phyloP scores from a whole-genome alignment of 2,113 vertebrate species.

The Micromys minutus region DNA sequence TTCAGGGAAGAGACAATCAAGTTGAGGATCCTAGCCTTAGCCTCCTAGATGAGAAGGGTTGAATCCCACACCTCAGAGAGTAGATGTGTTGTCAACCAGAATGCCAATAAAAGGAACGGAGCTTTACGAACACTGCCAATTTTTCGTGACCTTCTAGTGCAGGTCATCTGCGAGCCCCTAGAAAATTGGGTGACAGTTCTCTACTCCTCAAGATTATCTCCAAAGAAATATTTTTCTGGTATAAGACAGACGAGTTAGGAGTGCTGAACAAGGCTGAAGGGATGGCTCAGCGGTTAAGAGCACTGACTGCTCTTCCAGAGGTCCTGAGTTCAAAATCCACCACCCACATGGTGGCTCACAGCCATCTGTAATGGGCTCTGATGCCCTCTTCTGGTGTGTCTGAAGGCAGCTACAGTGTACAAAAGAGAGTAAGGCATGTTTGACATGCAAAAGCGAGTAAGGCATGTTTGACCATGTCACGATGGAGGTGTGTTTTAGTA shows the following conservation, averaged over 20 bases:
- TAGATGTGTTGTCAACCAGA: not conserved
- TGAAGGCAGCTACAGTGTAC: too few relatives aligned
- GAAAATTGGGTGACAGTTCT: not conserved
- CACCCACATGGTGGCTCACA: too few relatives aligned
- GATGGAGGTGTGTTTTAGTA: too few relatives aligned
- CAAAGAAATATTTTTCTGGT: not conserved
- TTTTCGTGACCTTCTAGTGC: not conserved
- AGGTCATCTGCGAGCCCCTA: not conserved
- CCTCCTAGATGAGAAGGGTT: not conserved
- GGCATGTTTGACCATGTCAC: not conserved
- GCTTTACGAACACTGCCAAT: not conserved
- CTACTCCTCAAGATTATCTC: fast-evolving
- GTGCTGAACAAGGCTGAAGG: not conserved
- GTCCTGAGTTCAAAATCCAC: too few relatives aligned
- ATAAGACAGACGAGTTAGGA: not conserved
- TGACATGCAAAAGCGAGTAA: not conserved
- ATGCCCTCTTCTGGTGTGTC: too few relatives aligned
- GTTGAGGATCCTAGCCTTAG: not conserved
- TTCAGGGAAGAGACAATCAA: not conserved
- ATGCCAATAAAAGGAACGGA: not conserved
- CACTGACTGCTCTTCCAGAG: too few relatives aligned
- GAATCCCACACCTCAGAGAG: not conserved
- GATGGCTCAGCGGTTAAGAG: too few relatives aligned
- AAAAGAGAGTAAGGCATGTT: too few relatives aligned
- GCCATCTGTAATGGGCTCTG: too few relatives aligned